Base-by-base conservation (phyloP, 2,888 invertebrate species). In the Philaethria dido region DNA sequence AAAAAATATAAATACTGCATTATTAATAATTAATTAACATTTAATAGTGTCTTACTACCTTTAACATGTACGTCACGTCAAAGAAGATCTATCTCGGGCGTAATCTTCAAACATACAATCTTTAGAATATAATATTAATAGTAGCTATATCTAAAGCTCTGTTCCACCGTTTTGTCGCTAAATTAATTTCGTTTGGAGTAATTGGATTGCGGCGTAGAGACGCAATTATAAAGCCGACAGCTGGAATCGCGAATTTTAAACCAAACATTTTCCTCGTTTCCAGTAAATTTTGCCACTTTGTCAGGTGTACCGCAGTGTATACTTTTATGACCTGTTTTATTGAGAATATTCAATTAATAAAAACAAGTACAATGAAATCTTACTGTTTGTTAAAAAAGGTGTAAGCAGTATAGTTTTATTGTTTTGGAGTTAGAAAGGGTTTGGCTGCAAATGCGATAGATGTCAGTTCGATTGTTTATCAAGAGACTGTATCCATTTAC, bases 171-270 rank as follows among this genome's bases (percentile, higher is more conserved):
- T 74, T 76, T 76, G 74, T 78, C 77, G 70, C 75, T 69, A 77
- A 77, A 82, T 82, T 80, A 81, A 80, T 81, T 80, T 76, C 73
- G 71, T 73, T 70, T 66, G 62, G 68, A 70, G 71, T 82, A 80
- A 81, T 80, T 78, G 77, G 76, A 76, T 77, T 73, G 76, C 74
- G 76, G 76, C 69, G 74, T 64, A 73, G 74, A 70, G 78, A 78
- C 78, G 77, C 75, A 75, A 76, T 76, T 77, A 60, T 60, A 60
- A 78, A 77, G 74, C 72, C 69, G 73, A 45, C 52, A 59, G 45
- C 48, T 62, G 61, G 62, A 67, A 62, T 59, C 62, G 69, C 29
- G 60, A 65, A 66, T 66, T 69, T 69, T 68, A 52, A 71, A 68
- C 52, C 66, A 11, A 62, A 66, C 66, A 62, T 62, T 62, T 55